phyloP scores from a whole-genome alignment of 1,140 invertebrate genomes.

The Drosophila seguyi region DNA sequence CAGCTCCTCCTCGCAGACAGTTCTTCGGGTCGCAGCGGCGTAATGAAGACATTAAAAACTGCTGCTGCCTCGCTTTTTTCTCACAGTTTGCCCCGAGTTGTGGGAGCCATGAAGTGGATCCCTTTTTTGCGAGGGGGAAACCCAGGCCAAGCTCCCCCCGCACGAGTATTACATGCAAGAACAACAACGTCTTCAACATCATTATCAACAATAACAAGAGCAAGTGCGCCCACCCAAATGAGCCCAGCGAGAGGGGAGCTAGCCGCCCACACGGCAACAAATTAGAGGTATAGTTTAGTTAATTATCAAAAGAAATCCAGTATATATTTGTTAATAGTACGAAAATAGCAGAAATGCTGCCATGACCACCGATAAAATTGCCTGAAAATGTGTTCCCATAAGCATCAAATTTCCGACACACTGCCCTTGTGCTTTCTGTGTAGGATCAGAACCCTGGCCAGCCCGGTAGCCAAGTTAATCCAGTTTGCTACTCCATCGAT shows the following conservation, averaged over 20 bases:
- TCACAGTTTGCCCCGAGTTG: constrained; percentile 35
- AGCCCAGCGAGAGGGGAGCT: constrained; percentile 9
- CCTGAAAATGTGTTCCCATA: background rate
- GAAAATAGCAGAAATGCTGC: too few species aligned
- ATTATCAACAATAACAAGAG: constrained; percentile 81
- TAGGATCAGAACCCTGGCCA: constrained; percentile 4
- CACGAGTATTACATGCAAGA: constrained; percentile 65
- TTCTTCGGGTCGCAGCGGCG: constrained; percentile 29
- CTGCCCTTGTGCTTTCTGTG: background rate
- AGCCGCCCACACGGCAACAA: background rate
- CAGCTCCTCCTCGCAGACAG: background rate
- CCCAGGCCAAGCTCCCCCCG: background rate
- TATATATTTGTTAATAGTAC: too few species aligned
- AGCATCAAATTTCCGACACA: background rate
- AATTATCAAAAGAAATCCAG: too few species aligned
- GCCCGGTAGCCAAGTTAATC: constrained; percentile 63
- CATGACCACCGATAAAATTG: background rate
- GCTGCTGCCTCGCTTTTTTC: constrained; percentile 22
- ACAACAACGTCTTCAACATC: constrained; percentile 72
- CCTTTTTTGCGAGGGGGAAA: background rate
- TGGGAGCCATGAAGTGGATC: constrained; percentile 37
- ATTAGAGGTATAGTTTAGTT: background rate
- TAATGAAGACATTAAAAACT: constrained; percentile 79
- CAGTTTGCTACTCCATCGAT: constrained; percentile 26
- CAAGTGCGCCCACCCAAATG: constrained; percentile 68